Evolutionary conservation across 2,888 invertebrate species (phyloP).

Genomic region (Archips crataeganus): DNA sequence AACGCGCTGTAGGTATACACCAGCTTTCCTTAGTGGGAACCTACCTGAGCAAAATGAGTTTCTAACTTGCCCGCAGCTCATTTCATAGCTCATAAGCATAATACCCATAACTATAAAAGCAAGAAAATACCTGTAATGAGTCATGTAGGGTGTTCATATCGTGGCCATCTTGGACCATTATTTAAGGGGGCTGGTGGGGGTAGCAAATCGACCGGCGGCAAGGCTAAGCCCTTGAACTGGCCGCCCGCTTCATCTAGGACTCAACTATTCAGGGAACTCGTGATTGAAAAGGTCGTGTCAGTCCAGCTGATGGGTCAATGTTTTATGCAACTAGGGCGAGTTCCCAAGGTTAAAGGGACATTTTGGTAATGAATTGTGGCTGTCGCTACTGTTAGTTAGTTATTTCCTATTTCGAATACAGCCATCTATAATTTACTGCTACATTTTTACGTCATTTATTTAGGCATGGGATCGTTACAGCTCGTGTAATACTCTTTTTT

Average conservation of each 20-base stretch:
- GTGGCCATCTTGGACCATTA: conserved; percentile 37
- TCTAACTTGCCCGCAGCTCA: conserved; percentile 5
- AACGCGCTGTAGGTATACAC: too few species aligned
- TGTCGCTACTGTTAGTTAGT: not conserved
- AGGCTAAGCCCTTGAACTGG: conserved; percentile 96
- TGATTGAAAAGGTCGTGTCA: conserved; percentile 59
- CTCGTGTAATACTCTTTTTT: too few species aligned
- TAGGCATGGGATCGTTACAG: too few species aligned
- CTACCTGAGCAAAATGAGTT: conserved; percentile 1
- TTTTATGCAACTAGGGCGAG: conserved; percentile 53
- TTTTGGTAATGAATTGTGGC: not conserved
- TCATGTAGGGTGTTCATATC: conserved; percentile 31
- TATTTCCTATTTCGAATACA: too few species aligned
- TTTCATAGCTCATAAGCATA: conserved; percentile 2
- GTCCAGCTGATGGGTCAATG: conserved; percentile 55
- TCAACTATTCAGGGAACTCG: conserved; percentile 53
- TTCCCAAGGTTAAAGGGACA: conserved; percentile 39
- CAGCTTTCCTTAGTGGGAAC: not conserved
- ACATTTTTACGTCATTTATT: too few species aligned
- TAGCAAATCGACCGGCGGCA: conserved; percentile 92
- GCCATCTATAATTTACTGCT: too few species aligned
- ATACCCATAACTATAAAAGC: conserved; percentile 6
- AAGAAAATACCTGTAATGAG: conserved; percentile 47
- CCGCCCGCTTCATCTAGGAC: conserved; percentile 84
- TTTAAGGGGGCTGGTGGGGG: conserved; percentile 79